A percentile compares a stretch with the other conserved stretches of the same genome.
phyloP scores from a whole-genome alignment of 2,888 invertebrate genomes.

The Cephus spinipes region DNA sequence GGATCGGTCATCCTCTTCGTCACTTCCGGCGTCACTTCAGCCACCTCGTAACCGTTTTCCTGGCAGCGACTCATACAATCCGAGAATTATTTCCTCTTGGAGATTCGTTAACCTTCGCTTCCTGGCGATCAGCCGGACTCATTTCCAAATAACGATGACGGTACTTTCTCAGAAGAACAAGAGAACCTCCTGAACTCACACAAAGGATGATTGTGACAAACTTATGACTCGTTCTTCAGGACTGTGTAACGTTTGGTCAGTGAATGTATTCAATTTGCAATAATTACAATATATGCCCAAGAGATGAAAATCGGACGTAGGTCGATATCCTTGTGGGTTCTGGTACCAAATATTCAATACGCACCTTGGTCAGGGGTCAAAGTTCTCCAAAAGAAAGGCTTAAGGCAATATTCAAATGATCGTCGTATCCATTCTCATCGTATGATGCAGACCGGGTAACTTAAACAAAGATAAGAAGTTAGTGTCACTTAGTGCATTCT shows the following conservation, averaged over 20 bases:
- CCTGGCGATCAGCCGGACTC: slow-evolving; percentile 15
- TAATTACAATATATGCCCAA: neutral
- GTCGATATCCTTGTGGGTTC: neutral
- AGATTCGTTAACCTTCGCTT: slow-evolving; percentile 26
- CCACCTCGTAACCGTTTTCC: neutral
- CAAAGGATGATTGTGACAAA: slow-evolving; percentile 1
- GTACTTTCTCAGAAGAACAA: neutral
- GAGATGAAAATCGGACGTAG: neutral
- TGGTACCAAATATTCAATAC: neutral
- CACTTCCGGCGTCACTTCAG: neutral
- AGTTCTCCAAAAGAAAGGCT: neutral
- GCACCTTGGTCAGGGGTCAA: neutral
- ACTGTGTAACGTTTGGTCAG: neutral
- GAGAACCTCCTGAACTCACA: neutral
- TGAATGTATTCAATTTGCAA: neutral
- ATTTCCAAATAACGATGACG: slow-evolving; percentile 17
- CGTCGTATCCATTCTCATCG: neutral
- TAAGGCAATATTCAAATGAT: neutral
- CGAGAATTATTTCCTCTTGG: neutral
- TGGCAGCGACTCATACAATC: neutral
- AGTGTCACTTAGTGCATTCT: neutral
- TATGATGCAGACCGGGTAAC: neutral
- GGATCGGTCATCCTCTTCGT: neutral
- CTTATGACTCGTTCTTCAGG: neutral
- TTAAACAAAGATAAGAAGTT: neutral